A percentile compares a stretch with the other conserved stretches of the same genome.
Evolutionary conservation across 2,113 vertebrate genomes (phyloP).

Genomic region (Xerus inauris): DNA sequence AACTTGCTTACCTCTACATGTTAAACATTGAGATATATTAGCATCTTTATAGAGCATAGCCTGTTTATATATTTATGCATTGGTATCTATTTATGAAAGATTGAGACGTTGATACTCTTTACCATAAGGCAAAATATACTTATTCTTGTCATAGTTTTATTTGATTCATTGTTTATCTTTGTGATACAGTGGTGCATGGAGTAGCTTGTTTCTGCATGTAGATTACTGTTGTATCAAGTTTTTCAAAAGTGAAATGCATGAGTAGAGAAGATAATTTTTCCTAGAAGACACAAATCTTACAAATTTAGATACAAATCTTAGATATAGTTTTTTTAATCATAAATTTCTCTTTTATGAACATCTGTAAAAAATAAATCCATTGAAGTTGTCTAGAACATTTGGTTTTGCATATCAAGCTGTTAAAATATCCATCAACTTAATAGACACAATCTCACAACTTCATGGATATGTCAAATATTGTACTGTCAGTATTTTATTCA

Average conservation of each 20-base stretch:
- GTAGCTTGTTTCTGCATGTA: neutral
- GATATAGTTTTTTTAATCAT: neutral
- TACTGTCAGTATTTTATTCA: neutral
- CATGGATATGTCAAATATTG: neutral
- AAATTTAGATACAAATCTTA: too few relatives aligned
- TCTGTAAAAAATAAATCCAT: neutral
- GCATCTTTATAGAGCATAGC: neutral
- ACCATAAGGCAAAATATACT: neutral
- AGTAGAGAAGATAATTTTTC: neutral
- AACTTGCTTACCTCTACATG: neutral
- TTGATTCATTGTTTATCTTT: neutral
- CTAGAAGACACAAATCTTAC: neutral
- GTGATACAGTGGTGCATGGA: neutral
- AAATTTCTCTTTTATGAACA: neutral
- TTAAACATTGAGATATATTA: neutral
- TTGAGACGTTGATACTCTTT: neutral
- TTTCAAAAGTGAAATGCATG: neutral
- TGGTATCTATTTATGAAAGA: neutral
- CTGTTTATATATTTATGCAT: neutral
- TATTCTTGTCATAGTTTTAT: neutral
- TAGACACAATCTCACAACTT: neutral
- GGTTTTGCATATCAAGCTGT: neutral
- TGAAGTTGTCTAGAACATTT: neutral
- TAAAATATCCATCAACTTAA: neutral
- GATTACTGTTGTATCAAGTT: neutral